Conservation (phyloP, 2,888 invertebrate species). For the Hirtodrosophila duncani region DNA sequence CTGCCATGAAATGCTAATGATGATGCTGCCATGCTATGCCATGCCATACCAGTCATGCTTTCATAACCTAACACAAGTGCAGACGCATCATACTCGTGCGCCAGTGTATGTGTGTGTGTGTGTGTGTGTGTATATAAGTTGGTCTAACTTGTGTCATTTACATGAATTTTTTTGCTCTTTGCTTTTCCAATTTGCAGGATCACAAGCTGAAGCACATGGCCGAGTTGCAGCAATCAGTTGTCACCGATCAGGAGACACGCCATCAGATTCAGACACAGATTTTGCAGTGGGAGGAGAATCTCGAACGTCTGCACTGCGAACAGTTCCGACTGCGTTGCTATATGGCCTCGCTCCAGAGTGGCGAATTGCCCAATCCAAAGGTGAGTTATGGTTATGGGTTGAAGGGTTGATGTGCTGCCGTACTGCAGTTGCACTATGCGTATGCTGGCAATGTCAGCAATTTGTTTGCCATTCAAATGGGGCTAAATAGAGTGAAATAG, state of each 20-base stretch:
- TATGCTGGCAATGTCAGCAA: conserved; percentile 52
- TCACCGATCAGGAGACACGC: conserved; percentile 93
- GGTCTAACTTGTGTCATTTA: conserved; percentile 33
- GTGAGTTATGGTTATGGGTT: conserved; percentile 80
- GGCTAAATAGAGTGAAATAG: conserved; percentile 43
- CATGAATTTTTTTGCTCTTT: conserved; percentile 23
- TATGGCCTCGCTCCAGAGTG: conserved; percentile 96
- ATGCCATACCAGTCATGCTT: conserved; percentile 47
- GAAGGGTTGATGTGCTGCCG: no score
- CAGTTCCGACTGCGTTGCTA: conserved; percentile 97
- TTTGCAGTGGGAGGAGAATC: conserved; percentile 97
- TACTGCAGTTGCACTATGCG: no score
- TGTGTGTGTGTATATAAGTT: conserved; percentile 12
- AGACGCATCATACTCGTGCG: conserved; percentile 1
- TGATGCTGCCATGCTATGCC: conserved; percentile 40
- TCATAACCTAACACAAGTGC: conserved; percentile 46
- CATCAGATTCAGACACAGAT: conserved; percentile 96
- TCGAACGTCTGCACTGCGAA: conserved; percentile 96
- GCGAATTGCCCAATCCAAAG: conserved; percentile 98
- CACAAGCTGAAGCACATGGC: conserved; percentile 98
- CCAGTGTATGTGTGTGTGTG: no score
- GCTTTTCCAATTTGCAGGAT: conserved; percentile 83
- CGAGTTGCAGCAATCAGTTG: conserved; percentile 97
- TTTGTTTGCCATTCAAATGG: conserved; percentile 50
- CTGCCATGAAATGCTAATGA: conserved; percentile 70